Percentiles rank a stretch among this genome's conserved stretches.
Evolutionary conservation across 2,797 vertebrate genomes (phyloP).

Genomic region (Anguilla pacifica): DNA sequence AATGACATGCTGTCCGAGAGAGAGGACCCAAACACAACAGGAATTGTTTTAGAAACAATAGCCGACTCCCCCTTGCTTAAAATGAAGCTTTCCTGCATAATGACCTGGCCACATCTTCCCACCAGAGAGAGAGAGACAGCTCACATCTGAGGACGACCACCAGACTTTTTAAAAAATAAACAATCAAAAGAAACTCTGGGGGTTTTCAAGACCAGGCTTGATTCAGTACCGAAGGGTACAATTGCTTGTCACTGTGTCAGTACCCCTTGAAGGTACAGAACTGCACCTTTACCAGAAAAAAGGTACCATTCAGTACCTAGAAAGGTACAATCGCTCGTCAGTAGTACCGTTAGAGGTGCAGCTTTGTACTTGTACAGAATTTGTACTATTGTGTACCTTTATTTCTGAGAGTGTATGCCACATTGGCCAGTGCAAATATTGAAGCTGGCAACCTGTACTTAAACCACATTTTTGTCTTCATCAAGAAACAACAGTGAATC

Average conservation of each 20-base stretch:
- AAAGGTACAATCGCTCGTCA: too few species aligned
- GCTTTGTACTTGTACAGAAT: too few species aligned
- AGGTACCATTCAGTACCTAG: too few species aligned
- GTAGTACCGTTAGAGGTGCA: too few species aligned
- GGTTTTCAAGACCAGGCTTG: too few species aligned
- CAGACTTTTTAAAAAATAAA: conserved; percentile 28
- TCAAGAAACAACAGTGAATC: neutral
- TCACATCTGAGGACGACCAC: neutral
- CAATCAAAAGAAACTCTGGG: conserved; percentile 12
- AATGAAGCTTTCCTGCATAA: conserved; percentile 50
- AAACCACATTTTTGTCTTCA: neutral
- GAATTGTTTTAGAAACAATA: conserved; percentile 23
- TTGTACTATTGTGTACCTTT: neutral
- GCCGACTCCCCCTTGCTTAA: conserved; percentile 33
- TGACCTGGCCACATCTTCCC: conserved; percentile 53
- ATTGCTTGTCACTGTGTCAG: too few species aligned
- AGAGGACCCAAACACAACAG: neutral
- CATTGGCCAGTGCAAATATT: neutral
- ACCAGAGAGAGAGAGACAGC: conserved; percentile 29
- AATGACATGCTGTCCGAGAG: conserved; percentile 1
- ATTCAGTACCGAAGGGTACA: too few species aligned
- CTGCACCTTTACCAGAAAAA: too few species aligned
- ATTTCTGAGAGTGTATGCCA: too few species aligned
- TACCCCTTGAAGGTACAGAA: too few species aligned
- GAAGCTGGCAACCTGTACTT: neutral